phyloP scores from a whole-genome alignment of 2,888 invertebrate species.

The Gymnocheta viridis region DNA sequence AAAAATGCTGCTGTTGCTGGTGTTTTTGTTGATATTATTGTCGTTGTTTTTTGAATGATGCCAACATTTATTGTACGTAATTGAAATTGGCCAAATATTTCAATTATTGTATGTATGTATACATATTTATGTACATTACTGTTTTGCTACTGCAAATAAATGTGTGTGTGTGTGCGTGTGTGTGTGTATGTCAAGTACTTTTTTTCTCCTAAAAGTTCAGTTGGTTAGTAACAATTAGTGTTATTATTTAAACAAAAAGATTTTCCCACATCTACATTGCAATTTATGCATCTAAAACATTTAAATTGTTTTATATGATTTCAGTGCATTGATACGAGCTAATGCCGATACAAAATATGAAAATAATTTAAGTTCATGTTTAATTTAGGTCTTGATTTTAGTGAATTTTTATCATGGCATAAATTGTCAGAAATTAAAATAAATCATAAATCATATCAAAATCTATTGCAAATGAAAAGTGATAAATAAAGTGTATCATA shows the following conservation, averaged over 20 bases:
- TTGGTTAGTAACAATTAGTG: slow-evolving; percentile 52
- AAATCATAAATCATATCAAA: slow-evolving; percentile 19
- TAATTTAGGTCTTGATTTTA: slow-evolving; percentile 29
- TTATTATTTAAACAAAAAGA: slow-evolving; percentile 7
- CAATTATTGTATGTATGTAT: slow-evolving; percentile 46
- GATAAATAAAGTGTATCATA: slow-evolving; percentile 7
- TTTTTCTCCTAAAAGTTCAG: slow-evolving; percentile 20
- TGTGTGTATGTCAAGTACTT: neutral
- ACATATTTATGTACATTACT: neutral
- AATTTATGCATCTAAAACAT: slow-evolving; percentile 47
- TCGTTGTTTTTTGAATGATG: slow-evolving; percentile 37
- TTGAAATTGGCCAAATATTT: slow-evolving; percentile 62
- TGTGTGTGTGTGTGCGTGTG: neutral
- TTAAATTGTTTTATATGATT: slow-evolving; percentile 46
- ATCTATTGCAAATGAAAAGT: slow-evolving; percentile 4
- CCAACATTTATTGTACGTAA: slow-evolving; percentile 59
- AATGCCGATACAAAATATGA: slow-evolving; percentile 14
- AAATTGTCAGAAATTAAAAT: slow-evolving; percentile 36
- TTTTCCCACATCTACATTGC: slow-evolving; percentile 3
- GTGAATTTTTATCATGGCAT: slow-evolving; percentile 34
- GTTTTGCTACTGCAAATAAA: neutral
- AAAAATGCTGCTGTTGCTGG: slow-evolving; percentile 17
- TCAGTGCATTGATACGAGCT: slow-evolving; percentile 26
- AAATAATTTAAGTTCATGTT: slow-evolving; percentile 39
- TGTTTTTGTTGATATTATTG: neutral